Evolutionary conservation across 2,888 invertebrate genomes (phyloP).

Genomic region (Eudasyphora cyanicolor): DNA sequence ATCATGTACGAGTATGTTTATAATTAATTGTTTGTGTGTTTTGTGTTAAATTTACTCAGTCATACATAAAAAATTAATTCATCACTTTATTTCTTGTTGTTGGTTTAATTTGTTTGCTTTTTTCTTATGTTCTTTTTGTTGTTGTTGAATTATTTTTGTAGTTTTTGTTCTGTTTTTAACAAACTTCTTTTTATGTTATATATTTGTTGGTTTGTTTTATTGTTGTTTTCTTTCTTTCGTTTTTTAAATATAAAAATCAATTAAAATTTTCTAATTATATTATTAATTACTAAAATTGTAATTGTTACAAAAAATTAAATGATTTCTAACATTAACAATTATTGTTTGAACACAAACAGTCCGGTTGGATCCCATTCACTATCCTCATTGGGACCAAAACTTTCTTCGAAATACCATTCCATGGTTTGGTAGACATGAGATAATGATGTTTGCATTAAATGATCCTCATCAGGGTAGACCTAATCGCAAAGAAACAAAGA

Average conservation of each 20-base stretch:
- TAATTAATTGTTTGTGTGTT: slow-evolving; percentile 52
- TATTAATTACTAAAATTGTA: slow-evolving; percentile 58
- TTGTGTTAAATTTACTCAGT: slow-evolving; percentile 66
- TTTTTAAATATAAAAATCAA: slow-evolving; percentile 65
- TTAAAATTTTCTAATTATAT: slow-evolving; percentile 64
- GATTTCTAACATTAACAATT: slow-evolving; percentile 70
- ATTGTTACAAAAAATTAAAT: slow-evolving; percentile 61
- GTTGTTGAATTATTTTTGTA: neutral
- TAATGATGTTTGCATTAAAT: slow-evolving; percentile 86
- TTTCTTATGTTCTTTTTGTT: neutral
- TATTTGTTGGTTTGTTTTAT: slow-evolving; percentile 33
- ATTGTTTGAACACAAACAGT: slow-evolving; percentile 80
- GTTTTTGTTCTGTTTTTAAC: slow-evolving; percentile 40
- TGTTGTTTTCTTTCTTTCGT: slow-evolving; percentile 14
- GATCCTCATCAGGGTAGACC: slow-evolving; percentile 94
- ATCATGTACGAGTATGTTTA: slow-evolving; percentile 45
- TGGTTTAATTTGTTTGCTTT: neutral
- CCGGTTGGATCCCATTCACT: slow-evolving; percentile 86
- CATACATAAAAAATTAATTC: slow-evolving; percentile 65
- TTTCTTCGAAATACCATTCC: slow-evolving; percentile 92
- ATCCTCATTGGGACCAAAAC: slow-evolving; percentile 87
- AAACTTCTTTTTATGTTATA: slow-evolving; percentile 40
- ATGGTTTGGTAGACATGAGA: slow-evolving; percentile 91
- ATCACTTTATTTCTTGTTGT: slow-evolving; percentile 54
- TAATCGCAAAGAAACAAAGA: slow-evolving; percentile 75